A percentile compares a stretch with the other conserved stretches of the same genome.
Evolutionary conservation across 30 jellyfish, hydroid and myxozoan species (phyloP).

Genomic region (Aurelia aurita complex sp. Pacific): DNA sequence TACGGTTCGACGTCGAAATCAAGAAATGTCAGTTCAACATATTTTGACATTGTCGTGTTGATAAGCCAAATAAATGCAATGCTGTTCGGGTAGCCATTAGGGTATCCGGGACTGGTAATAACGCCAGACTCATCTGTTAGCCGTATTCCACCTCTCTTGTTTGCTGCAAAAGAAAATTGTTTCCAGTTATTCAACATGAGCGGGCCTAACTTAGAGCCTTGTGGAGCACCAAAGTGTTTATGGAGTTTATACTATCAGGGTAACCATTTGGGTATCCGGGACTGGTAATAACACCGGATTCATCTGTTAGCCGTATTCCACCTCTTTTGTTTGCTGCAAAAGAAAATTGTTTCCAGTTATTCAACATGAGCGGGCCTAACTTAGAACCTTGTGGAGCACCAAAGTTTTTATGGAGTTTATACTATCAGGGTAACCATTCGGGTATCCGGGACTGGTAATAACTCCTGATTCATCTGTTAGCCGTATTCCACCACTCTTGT

Average conservation of each 20-base stretch:
- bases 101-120: constrained; percentile 83
- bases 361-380: no score
- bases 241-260: constrained; percentile 44
- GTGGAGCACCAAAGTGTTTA: no score
- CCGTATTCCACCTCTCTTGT: constrained; percentile 45
- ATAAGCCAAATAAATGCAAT: constrained; percentile 88
- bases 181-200: no score
- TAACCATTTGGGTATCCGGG: constrained; percentile 89
- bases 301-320: constrained; percentile 54
- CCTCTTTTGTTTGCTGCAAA: constrained; percentile 32
- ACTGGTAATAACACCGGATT: constrained; percentile 66
- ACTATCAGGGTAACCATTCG: no score
- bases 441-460: constrained; percentile 77
- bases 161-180: constrained; percentile 11
- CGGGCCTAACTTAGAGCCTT: no score
- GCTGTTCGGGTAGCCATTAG: constrained; percentile 76
- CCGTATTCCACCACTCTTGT: constrained; percentile 38
- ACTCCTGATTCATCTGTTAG: constrained; percentile 64
- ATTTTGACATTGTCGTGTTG: constrained; percentile 68
- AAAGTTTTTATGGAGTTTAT: no score
- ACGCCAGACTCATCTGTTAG: constrained; percentile 73
- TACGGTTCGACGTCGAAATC: constrained; percentile 95
- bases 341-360: no score
- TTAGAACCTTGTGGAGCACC: no score
- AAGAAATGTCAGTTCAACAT: constrained; percentile 74